These are phyloP conservation scores for Isichthys henryi DNA, from an alignment of 2,113 vertebrate genomes.

Conservation along the genomic window DNA sequence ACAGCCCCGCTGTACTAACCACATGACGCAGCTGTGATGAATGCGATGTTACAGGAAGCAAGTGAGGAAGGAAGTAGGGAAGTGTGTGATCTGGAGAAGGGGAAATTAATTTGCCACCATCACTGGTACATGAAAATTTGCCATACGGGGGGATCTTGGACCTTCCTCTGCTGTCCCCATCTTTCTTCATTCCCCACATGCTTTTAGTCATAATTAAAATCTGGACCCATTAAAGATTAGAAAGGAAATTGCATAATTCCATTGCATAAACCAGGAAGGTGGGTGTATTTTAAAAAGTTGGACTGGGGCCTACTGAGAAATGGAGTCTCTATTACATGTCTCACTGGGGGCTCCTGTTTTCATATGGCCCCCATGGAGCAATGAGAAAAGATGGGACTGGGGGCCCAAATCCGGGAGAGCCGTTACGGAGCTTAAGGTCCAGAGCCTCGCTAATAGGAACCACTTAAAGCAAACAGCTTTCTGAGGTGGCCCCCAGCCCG, in stretches of 20 bases:
- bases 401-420: constrained; percentile 58
- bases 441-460: constrained; percentile 66
- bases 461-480: constrained; percentile 57
- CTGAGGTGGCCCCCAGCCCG: constrained; percentile 36
- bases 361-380: constrained; percentile 43
- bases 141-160: not conserved
- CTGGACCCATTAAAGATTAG: constrained; percentile 36
- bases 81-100: not conserved
- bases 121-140: not conserved
- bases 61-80: not conserved
- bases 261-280: constrained; percentile 49
- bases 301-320: constrained; percentile 46
- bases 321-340: constrained; percentile 40
- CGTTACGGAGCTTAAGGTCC: constrained; percentile 64
- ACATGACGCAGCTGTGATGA: not conserved
- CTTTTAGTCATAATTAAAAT: constrained; percentile 43
- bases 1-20: not conserved
- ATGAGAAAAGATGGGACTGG: constrained; percentile 31
- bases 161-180: not conserved
- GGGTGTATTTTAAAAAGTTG: constrained; percentile 45
- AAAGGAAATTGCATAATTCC: constrained; percentile 58
- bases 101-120: not conserved
- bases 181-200: constrained; percentile 20
- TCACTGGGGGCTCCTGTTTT: constrained; percentile 56
- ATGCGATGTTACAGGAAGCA: not conserved